Evolutionary conservation across 1,140 invertebrate species (phyloP).

Genomic region (Drosophila bipectinata): DNA sequence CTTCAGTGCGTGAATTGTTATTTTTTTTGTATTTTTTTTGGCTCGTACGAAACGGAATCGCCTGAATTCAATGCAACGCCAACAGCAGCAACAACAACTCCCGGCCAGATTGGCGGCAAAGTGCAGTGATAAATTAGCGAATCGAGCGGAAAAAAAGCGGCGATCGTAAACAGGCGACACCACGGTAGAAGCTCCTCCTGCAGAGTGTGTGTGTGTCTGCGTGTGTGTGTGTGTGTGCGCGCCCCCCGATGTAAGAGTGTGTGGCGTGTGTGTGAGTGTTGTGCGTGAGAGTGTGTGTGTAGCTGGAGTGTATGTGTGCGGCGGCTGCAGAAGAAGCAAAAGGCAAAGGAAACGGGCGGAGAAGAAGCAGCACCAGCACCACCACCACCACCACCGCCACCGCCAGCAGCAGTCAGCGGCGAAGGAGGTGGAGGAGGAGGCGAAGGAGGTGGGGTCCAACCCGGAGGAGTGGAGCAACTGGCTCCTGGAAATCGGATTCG

Average conservation of each 20-base stretch:
- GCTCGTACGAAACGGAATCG: background rate
- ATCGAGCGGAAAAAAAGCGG: constrained; percentile 1
- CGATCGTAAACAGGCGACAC: constrained; percentile 1
- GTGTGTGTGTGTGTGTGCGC: constrained; percentile 22
- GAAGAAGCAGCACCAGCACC: constrained; percentile 9
- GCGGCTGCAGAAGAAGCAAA: constrained; percentile 8
- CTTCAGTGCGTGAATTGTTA: constrained; percentile 5
- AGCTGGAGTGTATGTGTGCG: constrained; percentile 17
- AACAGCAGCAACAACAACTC: background rate
- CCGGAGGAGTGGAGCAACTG: constrained; percentile 12
- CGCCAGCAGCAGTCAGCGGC: background rate
- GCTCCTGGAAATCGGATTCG: constrained; percentile 16
- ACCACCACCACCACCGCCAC: background rate
- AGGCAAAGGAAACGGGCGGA: constrained; percentile 26
- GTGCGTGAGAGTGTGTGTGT: background rate
- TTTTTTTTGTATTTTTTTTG: constrained; percentile 6
- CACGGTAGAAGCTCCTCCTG: constrained; percentile 16
- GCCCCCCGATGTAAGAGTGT: constrained; percentile 29
- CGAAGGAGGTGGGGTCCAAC: constrained; percentile 4
- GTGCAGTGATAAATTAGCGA: background rate
- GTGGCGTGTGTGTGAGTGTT: constrained; percentile 3
- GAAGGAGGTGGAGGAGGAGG: constrained; percentile 12
- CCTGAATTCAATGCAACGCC: background rate
- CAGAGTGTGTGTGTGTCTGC: constrained; percentile 9
- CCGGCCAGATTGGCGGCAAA: constrained; percentile 3